Percentiles rank a stretch among this genome's conserved stretches.
Evolutionary conservation across 2,797 vertebrate species (phyloP).

Genomic region (Hemibagrus guttatus): DNA sequence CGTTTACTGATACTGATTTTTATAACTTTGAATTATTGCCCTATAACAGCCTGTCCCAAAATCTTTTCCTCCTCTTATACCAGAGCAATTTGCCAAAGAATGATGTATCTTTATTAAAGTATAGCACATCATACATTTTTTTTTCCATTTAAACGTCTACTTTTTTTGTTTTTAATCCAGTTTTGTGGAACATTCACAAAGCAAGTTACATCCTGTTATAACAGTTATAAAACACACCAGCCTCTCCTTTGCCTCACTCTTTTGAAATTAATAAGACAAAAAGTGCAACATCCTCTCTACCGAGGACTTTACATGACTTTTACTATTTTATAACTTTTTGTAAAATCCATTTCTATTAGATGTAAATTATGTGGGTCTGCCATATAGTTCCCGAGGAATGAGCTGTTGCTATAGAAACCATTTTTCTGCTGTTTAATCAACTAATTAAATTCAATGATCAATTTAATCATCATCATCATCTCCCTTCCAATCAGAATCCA

Average conservation of each 20-base stretch:
- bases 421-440: not conserved
- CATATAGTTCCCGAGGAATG: not conserved
- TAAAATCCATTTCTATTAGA: not conserved
- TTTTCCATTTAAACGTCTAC: not conserved
- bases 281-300: not conserved
- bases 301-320: not conserved
- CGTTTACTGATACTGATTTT: too few species aligned
- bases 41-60: not conserved
- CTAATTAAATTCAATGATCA: too few species aligned
- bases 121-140: not conserved
- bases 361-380: not conserved
- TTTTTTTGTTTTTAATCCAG: not conserved
- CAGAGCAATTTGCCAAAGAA: not conserved
- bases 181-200: not conserved
- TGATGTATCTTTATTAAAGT: not conserved
- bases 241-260: not conserved
- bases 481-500: not conserved
- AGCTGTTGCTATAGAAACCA: not conserved
- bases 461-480: not conserved
- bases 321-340: not conserved
- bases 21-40: not conserved
- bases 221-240: not conserved
- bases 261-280: not conserved
- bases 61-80: not conserved
- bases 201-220: not conserved